phyloP scores from a whole-genome alignment of 2,797 vertebrate genomes.

The Taenioides sp. region DNA sequence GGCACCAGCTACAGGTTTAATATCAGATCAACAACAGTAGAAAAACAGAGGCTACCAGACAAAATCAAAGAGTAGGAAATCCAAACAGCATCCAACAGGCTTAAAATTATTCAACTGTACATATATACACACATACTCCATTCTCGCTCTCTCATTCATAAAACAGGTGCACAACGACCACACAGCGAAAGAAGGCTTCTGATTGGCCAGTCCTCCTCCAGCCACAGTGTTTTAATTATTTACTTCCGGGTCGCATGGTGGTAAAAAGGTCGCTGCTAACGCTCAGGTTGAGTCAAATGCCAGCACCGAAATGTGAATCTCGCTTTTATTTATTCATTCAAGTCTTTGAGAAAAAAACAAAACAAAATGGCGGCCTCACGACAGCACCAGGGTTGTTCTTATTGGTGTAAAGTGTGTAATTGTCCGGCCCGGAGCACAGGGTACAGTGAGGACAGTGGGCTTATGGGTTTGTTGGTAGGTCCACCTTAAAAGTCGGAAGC shows the following conservation, averaged over 20 bases:
- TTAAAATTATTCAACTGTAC: constrained; percentile 87
- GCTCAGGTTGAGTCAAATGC: constrained; percentile 8
- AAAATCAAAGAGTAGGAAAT: constrained; percentile 73
- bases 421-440: neutral
- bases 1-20: constrained; percentile 80
- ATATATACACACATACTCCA: constrained; percentile 81
- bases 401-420: neutral
- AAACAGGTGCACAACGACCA: constrained; percentile 57
- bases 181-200: constrained; percentile 50
- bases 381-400: constrained; percentile 5
- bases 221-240: constrained; percentile 37
- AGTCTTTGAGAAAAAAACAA: neutral
- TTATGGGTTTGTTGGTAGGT: neutral
- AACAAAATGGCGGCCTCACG: constrained; percentile 1
- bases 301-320: neutral
- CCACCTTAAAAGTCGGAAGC: constrained; percentile 6
- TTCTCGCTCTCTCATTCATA: constrained; percentile 67
- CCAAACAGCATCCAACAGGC: constrained; percentile 77
- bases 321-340: neutral
- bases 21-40: constrained; percentile 81
- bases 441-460: neutral
- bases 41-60: constrained; percentile 78
- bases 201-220: constrained; percentile 53
- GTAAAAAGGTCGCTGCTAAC: constrained; percentile 32
- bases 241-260: constrained; percentile 29